These are phyloP conservation scores for Oreochromis spilurus DNA, from an alignment of 2,113 vertebrate genomes.

Conservation along the genomic window DNA sequence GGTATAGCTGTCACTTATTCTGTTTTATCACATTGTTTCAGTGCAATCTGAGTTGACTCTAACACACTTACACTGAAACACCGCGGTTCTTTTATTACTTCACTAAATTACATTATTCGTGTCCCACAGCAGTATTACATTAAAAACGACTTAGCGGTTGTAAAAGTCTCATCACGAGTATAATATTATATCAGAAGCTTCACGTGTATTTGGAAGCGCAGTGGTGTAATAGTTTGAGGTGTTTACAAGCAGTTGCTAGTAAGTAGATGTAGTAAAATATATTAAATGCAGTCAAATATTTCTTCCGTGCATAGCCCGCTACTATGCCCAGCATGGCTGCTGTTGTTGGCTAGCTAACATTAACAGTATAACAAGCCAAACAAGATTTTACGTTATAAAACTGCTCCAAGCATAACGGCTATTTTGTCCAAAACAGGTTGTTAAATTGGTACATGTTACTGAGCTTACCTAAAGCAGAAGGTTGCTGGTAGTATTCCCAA, in stretches of 20 bases:
- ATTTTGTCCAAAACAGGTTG: not conserved
- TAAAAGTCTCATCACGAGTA: not conserved
- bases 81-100: not conserved
- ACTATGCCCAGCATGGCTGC: slow-evolving; percentile 17
- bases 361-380: not conserved
- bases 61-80: not conserved
- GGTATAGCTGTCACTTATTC: not conserved
- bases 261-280: not conserved
- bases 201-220: not conserved
- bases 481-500: slow-evolving; percentile 1
- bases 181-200: not conserved
- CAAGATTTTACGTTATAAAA: not conserved
- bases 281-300: not conserved
- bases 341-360: slow-evolving; percentile 19
- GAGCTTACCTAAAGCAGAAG: slow-evolving; percentile 43
- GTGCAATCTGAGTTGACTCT: not conserved
- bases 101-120: not conserved
- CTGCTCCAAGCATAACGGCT: not conserved
- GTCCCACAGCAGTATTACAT: not conserved
- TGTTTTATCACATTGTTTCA: not conserved
- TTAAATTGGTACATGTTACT: not conserved
- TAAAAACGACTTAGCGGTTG: not conserved
- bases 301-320: not conserved
- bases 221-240: not conserved
- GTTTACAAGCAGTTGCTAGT: not conserved